phyloP scores from a whole-genome alignment of 2,797 vertebrate genomes.

The Karalla daura region DNA sequence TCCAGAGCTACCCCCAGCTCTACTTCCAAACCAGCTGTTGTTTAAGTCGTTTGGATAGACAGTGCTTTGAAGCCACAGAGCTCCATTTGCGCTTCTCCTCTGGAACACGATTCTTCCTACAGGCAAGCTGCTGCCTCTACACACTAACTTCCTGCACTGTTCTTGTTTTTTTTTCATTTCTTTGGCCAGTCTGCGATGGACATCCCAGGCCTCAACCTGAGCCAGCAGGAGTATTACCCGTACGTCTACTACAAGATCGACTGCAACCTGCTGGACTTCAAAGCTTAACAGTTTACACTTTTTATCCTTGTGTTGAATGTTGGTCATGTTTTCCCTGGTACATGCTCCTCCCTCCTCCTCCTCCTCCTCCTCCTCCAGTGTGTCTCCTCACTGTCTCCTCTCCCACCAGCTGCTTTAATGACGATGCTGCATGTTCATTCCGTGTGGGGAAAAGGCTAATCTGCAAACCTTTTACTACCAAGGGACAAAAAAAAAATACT shows the following conservation, averaged over 20 bases:
- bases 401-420: slow-evolving; percentile 47
- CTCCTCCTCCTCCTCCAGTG: background rate
- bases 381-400: background rate
- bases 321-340: slow-evolving; percentile 43
- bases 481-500: slow-evolving; percentile 48
- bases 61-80: too few relatives aligned
- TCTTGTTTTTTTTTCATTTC: background rate
- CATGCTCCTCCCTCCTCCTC: background rate
- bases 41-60: background rate
- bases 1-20: too few relatives aligned
- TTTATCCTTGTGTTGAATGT: slow-evolving; percentile 77
- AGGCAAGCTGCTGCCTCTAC: too few relatives aligned
- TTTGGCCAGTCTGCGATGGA: slow-evolving; percentile 91
- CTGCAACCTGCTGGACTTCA: slow-evolving; percentile 97
- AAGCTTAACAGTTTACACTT: slow-evolving; percentile 69
- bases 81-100: background rate
- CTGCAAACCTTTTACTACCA: slow-evolving; percentile 45
- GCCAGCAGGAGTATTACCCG: slow-evolving; percentile 97
- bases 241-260: slow-evolving; percentile 99
- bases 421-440: slow-evolving; percentile 80
- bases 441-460: slow-evolving; percentile 72
- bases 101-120: background rate
- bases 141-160: background rate
- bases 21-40: too few relatives aligned
- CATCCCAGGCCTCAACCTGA: slow-evolving; percentile 97